Percentiles rank a stretch among this genome's conserved stretches.
phyloP scores from a whole-genome alignment of 2,113 vertebrate species.

The Sminthopsis crassicaudata region DNA sequence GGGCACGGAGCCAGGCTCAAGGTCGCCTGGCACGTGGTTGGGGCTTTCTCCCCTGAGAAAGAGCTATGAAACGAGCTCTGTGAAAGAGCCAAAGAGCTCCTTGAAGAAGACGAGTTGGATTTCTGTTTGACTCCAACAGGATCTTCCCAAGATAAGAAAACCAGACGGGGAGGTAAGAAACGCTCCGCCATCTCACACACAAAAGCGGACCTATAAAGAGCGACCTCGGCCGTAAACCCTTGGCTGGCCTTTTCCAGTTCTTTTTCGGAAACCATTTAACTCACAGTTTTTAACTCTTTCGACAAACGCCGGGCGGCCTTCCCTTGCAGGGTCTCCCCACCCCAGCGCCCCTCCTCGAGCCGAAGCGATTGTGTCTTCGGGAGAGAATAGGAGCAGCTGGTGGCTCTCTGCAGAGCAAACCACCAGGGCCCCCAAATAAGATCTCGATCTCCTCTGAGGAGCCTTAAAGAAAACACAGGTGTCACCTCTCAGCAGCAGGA shows the following conservation, averaged over 20 bases:
- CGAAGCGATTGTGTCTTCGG: background rate
- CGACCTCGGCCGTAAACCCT: background rate
- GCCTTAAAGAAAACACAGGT: background rate
- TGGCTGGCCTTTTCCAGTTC: background rate
- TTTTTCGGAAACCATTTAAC: background rate
- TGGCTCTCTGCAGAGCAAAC: conserved; percentile 30
- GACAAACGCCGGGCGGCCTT: background rate
- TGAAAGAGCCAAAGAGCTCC: background rate
- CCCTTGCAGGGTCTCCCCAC: background rate
- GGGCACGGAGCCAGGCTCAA: background rate
- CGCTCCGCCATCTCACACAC: background rate
- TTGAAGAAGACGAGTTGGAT: background rate
- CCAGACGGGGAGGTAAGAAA: background rate
- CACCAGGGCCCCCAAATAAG: conserved; percentile 1
- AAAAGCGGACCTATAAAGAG: background rate
- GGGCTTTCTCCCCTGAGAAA: background rate
- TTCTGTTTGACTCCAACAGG: background rate
- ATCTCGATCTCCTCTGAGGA: conserved; percentile 41
- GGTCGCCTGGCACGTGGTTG: background rate
- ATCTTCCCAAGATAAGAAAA: background rate
- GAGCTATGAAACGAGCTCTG: background rate
- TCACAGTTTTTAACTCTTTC: background rate
- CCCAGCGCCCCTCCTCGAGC: background rate
- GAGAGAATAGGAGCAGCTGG: background rate
- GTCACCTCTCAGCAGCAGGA: background rate